Percentiles rank a stretch among this genome's conserved stretches.
phyloP scores from a whole-genome alignment of 2,797 vertebrate genomes.

The Ctenosaura bakeri region DNA sequence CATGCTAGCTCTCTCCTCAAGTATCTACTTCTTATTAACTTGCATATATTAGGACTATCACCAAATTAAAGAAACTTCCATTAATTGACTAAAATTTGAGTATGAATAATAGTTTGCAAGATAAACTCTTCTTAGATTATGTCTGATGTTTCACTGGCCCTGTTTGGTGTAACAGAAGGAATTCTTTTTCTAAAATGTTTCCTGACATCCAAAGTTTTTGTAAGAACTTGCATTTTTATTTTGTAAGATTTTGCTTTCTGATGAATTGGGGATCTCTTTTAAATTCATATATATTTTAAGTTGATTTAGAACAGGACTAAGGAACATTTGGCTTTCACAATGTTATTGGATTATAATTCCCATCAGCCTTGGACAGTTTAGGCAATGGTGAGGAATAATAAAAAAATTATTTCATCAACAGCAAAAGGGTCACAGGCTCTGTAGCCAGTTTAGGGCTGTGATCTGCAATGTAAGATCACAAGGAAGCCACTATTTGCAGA shows the following conservation, averaged over 20 bases:
- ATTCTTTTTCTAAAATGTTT: not conserved
- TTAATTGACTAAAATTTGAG: not conserved
- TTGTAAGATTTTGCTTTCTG: not conserved
- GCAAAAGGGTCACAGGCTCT: not conserved
- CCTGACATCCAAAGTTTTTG: not conserved
- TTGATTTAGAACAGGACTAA: not conserved
- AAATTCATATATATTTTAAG: not conserved
- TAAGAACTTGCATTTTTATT: not conserved
- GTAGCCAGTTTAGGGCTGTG: not conserved
- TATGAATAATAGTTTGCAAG: not conserved
- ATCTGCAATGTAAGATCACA: not conserved
- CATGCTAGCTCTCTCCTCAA: too few species aligned
- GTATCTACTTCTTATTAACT: slow-evolving; percentile 54
- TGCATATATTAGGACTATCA: not conserved
- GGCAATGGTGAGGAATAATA: not conserved
- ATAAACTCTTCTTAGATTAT: not conserved
- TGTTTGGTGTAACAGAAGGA: not conserved
- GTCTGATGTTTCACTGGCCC: not conserved
- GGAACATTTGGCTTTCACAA: not conserved
- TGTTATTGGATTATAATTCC: not conserved
- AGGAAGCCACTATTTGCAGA: not conserved
- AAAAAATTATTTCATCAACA: not conserved
- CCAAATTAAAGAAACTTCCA: not conserved
- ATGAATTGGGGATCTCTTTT: not conserved
- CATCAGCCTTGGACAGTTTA: not conserved